phyloP scores from a whole-genome alignment of 2,888 invertebrate species.

The Zygothrica quintamaculata region DNA sequence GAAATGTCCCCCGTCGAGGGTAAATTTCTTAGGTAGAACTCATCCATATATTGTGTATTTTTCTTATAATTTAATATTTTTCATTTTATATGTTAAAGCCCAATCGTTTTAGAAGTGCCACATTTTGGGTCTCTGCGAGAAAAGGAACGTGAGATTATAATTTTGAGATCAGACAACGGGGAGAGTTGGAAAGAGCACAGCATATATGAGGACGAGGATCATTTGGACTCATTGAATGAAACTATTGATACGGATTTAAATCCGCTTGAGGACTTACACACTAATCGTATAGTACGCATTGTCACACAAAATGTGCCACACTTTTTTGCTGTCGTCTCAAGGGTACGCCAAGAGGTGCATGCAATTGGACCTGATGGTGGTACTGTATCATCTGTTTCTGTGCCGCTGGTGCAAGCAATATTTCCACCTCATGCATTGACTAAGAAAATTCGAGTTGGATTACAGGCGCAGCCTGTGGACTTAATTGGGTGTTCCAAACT shows the following conservation, averaged over 20 bases:
- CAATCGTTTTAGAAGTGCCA: conserved; percentile 97
- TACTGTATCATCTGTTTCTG: conserved; percentile 96
- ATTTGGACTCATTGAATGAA: conserved; percentile 96
- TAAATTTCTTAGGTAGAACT: conserved; percentile 97
- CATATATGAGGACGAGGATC: conserved; percentile 92
- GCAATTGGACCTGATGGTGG: conserved; percentile 99
- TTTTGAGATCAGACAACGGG: conserved; percentile 98
- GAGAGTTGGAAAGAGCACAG: conserved; percentile 99
- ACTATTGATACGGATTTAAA: conserved; percentile 86
- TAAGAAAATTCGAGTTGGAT: conserved; percentile 99
- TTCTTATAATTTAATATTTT: not conserved
- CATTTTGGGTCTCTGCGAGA: conserved; percentile 98
- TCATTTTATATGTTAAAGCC: conserved; percentile 85
- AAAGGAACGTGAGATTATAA: conserved; percentile 97
- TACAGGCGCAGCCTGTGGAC: conserved; percentile 98
- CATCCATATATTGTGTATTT: not conserved
- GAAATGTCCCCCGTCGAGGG: conserved; percentile 98
- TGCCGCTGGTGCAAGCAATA: conserved; percentile 92
- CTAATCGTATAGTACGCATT: conserved; percentile 96
- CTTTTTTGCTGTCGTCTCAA: conserved; percentile 97
- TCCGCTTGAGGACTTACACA: conserved; percentile 92
- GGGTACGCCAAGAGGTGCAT: conserved; percentile 98
- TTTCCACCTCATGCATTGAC: conserved; percentile 98
- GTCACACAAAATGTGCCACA: conserved; percentile 98
- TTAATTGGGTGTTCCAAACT: conserved; percentile 93